These are phyloP conservation scores for Anthrax anthrax DNA, from an alignment of 2,888 invertebrate species.

Conservation along the genomic window DNA sequence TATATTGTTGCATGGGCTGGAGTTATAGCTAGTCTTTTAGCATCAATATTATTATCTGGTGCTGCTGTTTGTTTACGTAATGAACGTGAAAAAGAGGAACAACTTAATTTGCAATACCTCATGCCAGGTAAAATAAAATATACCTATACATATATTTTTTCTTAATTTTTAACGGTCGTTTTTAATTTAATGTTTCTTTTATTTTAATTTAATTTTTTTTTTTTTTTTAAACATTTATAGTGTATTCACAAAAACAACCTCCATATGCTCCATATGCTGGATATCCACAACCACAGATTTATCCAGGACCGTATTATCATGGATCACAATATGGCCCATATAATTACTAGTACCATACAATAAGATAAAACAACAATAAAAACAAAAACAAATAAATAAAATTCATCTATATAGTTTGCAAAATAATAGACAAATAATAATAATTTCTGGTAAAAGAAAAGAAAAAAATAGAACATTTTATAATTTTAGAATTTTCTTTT, in stretches of 20 bases:
- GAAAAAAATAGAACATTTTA: too few relatives aligned
- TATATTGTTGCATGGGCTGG: slow-evolving; percentile 96
- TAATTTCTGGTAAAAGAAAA: too few relatives aligned
- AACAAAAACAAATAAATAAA: too few relatives aligned
- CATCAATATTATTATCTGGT: slow-evolving; percentile 84
- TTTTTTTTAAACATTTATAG: slow-evolving; percentile 38
- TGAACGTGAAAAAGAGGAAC: slow-evolving; percentile 87
- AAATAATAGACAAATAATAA: too few relatives aligned
- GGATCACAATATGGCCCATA: slow-evolving; percentile 88
- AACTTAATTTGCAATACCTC: slow-evolving; percentile 93
- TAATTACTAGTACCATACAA: slow-evolving; percentile 51
- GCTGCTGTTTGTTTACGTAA: slow-evolving; percentile 89
- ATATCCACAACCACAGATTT: slow-evolving; percentile 67
- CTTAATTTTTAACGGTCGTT: not conserved
- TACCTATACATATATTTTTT: too few relatives aligned
- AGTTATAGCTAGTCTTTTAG: slow-evolving; percentile 79
- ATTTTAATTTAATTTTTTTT: slow-evolving; percentile 9
- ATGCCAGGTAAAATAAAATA: slow-evolving; percentile 69
- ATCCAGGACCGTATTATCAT: slow-evolving; percentile 80
- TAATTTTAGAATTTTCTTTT: too few relatives aligned
- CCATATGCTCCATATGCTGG: slow-evolving; percentile 69
- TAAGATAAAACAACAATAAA: too few relatives aligned
- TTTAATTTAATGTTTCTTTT: slow-evolving; percentile 3
- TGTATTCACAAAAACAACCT: slow-evolving; percentile 89
- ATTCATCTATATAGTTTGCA: too few relatives aligned